phyloP scores from a whole-genome alignment of 2,113 vertebrate genomes.

The Strix uralensis region DNA sequence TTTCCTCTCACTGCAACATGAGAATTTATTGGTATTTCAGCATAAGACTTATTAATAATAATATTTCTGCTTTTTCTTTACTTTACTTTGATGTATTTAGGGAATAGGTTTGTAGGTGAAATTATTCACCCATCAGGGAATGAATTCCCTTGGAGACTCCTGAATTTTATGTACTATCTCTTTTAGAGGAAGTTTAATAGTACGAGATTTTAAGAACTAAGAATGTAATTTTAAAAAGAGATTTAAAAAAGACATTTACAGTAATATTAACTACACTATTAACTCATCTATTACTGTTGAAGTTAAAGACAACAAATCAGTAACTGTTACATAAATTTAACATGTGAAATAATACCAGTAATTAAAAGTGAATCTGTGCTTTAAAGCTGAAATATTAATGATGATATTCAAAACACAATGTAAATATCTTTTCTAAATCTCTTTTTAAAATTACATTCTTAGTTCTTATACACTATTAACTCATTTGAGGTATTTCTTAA shows the following conservation, averaged over 20 bases:
- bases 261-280: no score
- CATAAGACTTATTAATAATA: neutral
- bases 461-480: neutral
- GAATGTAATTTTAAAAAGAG: neutral
- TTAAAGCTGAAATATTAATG: neutral
- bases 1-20: neutral
- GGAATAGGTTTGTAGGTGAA: neutral
- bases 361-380: neutral
- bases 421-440: neutral
- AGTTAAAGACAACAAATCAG: neutral
- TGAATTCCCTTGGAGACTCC: neutral
- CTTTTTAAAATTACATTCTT: neutral
- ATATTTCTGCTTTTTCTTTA: neutral
- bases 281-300: neutral
- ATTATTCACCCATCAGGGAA: neutral
- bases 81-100: neutral
- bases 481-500: neutral
- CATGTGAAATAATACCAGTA: neutral
- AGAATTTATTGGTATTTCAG: neutral
- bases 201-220: neutral
- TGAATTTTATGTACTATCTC: neutral
- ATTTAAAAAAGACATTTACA: neutral
- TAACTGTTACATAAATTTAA: neutral
- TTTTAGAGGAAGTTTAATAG: neutral
- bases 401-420: neutral